Base-by-base conservation (phyloP, 2,113 vertebrate species). In the Festucalex cinctus region DNA sequence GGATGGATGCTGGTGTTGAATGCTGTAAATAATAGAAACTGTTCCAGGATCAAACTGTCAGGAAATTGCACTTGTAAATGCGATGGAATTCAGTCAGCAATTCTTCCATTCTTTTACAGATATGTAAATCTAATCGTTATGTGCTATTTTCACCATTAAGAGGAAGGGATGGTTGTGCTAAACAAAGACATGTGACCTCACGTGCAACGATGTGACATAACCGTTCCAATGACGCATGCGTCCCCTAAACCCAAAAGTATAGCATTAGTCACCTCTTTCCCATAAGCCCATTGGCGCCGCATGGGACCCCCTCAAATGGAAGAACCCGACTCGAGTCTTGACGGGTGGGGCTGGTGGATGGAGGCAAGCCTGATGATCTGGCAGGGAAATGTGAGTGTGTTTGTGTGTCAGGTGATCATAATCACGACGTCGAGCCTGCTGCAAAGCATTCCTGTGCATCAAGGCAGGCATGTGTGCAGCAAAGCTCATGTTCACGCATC, bases 241-340 rank as follows among this genome's bases (percentile, higher is more conserved):
- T 75, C 69, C 24, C 10, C n/a, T 54, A 9, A 68, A 35, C 49
- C 75, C 36, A 41, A n/a, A 76, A 44, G 57, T 7, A 8, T 41
- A 58, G 14, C 53, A 5, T 54, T 65, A 62, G 68, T 83, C 86
- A 74, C 24, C 22, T 6, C 3, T 69, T 82, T 75, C 46, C 17
- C 54, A 36, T 65, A 54, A 57, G 24, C 26, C 54, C 54, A 32
- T 7, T 32, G 54, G 17, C 28, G 26, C 54, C 26, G 16, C 28
- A 32, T 57, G 26, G 13, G 17, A 57, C 26, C 26, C 16, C 54
- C 14, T 28, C 12, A 19, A 46, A 46, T 46, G 43, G 16, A 19
- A 6, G 17, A 57, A 26, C 54, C 16, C 2, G 10, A 79, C 16
- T 35, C 16, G 66, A 49, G 56, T 22, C 44, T 16, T 57, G 54